Conservation (phyloP, 2,888 invertebrate genomes). For the Drosophila imparisetae region DNA sequence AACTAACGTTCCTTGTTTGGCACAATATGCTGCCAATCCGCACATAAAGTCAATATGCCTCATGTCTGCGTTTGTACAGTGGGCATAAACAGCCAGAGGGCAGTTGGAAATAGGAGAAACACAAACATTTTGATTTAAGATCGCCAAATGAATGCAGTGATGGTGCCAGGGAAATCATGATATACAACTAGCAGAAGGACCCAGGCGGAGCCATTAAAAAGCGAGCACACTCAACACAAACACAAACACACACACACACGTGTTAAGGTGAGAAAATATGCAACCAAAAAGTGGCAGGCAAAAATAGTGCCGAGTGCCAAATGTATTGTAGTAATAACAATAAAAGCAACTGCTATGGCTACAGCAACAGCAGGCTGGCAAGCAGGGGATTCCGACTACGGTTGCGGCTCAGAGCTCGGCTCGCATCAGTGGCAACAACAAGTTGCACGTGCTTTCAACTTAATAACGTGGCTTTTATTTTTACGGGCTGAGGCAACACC, state of each 20-base stretch:
- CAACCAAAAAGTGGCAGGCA: slow-evolving; percentile 64
- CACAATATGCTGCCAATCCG: neutral
- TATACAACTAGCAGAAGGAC: slow-evolving; percentile 53
- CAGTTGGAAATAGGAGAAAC: slow-evolving; percentile 20
- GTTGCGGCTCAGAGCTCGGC: slow-evolving; percentile 21
- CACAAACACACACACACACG: slow-evolving; percentile 10
- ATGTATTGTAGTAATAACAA: slow-evolving; percentile 80
- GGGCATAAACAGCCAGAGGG: slow-evolving; percentile 14
- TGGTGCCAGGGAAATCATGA: slow-evolving; percentile 70
- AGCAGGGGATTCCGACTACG: slow-evolving; percentile 14
- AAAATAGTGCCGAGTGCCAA: slow-evolving; percentile 77
- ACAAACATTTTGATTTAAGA: slow-evolving; percentile 72
- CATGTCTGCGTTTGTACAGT: neutral
- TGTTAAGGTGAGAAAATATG: slow-evolving; percentile 73
- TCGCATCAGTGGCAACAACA: slow-evolving; percentile 63
- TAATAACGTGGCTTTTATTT: slow-evolving; percentile 81
- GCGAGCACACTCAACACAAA: slow-evolving; percentile 29
- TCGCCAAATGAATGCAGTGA: slow-evolving; percentile 69
- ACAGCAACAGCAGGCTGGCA: slow-evolving; percentile 35
- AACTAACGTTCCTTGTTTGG: neutral
- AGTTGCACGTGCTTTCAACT: slow-evolving; percentile 80
- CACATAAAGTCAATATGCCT: slow-evolving; percentile 7
- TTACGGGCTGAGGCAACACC: slow-evolving; percentile 55
- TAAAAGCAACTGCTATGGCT: slow-evolving; percentile 72
- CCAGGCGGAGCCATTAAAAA: slow-evolving; percentile 64